Conservation (phyloP, 2,113 vertebrate species). For the Acrocephalus arundinaceus region DNA sequence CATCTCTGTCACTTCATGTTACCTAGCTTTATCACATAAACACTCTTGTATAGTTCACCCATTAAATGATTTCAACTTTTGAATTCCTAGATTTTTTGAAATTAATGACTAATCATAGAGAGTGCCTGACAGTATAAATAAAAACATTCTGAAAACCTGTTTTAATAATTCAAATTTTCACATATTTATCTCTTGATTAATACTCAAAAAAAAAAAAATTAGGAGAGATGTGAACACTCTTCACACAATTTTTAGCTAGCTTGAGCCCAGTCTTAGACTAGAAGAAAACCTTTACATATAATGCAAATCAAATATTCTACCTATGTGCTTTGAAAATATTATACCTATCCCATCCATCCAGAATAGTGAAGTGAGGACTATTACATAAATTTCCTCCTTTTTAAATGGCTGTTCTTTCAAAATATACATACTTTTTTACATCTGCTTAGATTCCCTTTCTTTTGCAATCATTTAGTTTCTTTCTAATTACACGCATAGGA, state of each 20-base stretch:
- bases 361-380: neutral
- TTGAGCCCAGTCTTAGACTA: neutral
- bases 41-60: neutral
- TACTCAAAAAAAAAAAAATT: neutral
- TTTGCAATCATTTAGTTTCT: neutral
- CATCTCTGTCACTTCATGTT: neutral
- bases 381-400: neutral
- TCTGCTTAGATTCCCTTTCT: neutral
- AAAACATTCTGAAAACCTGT: neutral
- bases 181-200: neutral
- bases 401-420: neutral
- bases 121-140: neutral
- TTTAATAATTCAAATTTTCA: neutral
- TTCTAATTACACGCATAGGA: neutral
- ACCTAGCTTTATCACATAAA: neutral
- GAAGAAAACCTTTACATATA: neutral
- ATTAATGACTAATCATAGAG: neutral
- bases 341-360: neutral
- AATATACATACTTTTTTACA: neutral
- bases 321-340: neutral
- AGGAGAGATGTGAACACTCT: rapidly evolving
- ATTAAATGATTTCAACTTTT: neutral
- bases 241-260: neutral
- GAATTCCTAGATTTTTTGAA: neutral
- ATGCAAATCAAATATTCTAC: neutral